Base-by-base conservation (phyloP, 2,113 vertebrate genomes). In the Crypturellus undulatus region DNA sequence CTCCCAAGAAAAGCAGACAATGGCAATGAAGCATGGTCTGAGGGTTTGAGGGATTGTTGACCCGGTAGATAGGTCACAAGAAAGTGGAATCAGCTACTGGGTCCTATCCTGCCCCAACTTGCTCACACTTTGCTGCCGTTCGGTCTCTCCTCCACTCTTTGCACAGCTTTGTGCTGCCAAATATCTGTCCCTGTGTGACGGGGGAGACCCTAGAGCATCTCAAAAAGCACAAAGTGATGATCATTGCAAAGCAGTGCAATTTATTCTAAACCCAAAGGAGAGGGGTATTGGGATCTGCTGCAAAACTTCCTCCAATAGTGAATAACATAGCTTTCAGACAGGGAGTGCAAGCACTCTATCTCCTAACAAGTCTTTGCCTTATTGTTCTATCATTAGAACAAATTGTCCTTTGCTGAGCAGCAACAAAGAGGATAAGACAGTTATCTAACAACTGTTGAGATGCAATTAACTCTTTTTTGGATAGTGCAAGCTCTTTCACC, bases 401-500 rank as follows among this genome's bases (percentile, higher is more conserved):
- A 92, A 90, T 51, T 89, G 93, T 92, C 77, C 86, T 92, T 81
- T 12, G 1, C 38, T 78, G 52, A 86, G 83, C 77, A 93, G 73
- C 85, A 94, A 88, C 56, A 52, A 71, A 54, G 73, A 65, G 26
- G 20, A 58, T 94, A 84, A 81, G 69, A 72, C 78, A 72, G 25
- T 90, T 95, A 96, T 96, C 62, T 90, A 79, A 65, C 80, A 91
- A 70, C 79, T 40, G 81, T 32, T 93, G 91, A 95, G 78, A 93
- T 10, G 73, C 80, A 90, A 72, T 89, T 95, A 90, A 87, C 88
- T 76, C 1, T 4, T 30, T 81, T 92, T 65, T 40, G 67, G 58
- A 67, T 92, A 12, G 4, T 49, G 59, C 38, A 49, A 79, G 38
- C 47, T 90, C 43, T 40, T 81, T 79, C 4, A 6, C 52, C 64